A percentile compares a stretch with the other conserved stretches of the same genome.
These are phyloP conservation scores for Chaetops frenatus DNA, from an alignment of 2,113 vertebrate species.

Conservation along the genomic window DNA sequence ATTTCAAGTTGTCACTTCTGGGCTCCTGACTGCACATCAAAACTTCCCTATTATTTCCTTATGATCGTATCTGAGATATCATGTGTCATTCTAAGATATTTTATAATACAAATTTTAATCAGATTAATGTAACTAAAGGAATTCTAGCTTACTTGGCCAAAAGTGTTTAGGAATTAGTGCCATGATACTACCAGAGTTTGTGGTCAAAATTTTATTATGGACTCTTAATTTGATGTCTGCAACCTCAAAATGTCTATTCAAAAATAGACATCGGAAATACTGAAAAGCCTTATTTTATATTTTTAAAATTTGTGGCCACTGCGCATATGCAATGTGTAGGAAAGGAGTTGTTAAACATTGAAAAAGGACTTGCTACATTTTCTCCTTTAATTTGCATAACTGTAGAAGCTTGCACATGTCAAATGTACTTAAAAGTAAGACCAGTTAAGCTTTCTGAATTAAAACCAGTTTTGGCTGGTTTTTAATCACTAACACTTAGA, in stretches of 20 bases:
- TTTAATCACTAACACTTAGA: not conserved
- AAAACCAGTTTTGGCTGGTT: not conserved
- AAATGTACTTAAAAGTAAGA: not conserved
- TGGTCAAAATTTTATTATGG: not conserved
- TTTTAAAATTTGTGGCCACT: not conserved
- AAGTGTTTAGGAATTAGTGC: not conserved
- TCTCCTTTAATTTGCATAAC: not conserved
- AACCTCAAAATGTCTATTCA: not conserved
- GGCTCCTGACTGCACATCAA: not conserved
- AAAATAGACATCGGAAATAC: not conserved
- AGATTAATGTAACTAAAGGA: not conserved
- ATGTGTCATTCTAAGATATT: not conserved
- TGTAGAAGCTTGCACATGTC: not conserved
- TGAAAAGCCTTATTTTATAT: not conserved
- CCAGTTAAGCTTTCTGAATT: not conserved
- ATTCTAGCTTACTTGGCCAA: not conserved
- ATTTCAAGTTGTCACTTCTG: not conserved
- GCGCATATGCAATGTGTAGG: not conserved
- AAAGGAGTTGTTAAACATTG: not conserved
- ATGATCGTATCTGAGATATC: not conserved
- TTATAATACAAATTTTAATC: not conserved
- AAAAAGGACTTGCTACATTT: not conserved
- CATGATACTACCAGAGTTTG: not conserved
- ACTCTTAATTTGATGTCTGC: not conserved
- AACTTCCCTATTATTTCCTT: not conserved